These are phyloP conservation scores for Pseudomugil tenellus DNA, from an alignment of 2,797 vertebrate genomes.

Conservation along the genomic window DNA sequence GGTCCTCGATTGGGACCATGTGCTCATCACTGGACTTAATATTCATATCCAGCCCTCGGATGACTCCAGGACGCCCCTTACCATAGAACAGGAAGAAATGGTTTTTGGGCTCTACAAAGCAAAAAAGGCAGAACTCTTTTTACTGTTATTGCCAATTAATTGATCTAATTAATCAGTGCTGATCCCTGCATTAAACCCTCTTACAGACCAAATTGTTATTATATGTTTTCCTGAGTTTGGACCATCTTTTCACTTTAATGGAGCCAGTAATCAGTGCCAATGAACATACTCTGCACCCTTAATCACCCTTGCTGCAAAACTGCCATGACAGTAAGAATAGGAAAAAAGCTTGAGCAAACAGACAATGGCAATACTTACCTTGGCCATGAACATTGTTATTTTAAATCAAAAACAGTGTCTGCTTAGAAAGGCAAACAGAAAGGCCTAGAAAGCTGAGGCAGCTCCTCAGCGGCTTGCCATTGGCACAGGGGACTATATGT, in stretches of 20 bases:
- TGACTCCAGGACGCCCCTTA: slow-evolving; percentile 95
- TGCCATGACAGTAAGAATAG: slow-evolving; percentile 44
- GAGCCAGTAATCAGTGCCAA: slow-evolving; percentile 80
- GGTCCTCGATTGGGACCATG: slow-evolving; percentile 94
- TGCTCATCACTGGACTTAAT: slow-evolving; percentile 94
- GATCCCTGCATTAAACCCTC: slow-evolving; percentile 72
- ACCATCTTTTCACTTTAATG: slow-evolving; percentile 77
- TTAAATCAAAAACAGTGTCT: slow-evolving; percentile 59
- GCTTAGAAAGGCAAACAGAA: slow-evolving; percentile 64
- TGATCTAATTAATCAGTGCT: slow-evolving; percentile 75
- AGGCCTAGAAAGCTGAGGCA: slow-evolving; percentile 72
- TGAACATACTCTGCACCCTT: slow-evolving; percentile 67
- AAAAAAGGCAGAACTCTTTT: slow-evolving; percentile 50
- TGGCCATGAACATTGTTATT: slow-evolving; percentile 43
- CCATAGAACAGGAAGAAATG: slow-evolving; percentile 98
- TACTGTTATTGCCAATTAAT: slow-evolving; percentile 75
- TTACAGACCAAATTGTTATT: slow-evolving; percentile 73
- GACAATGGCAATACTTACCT: slow-evolving; percentile 63
- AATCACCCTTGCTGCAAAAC: slow-evolving; percentile 64
- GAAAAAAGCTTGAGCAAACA: slow-evolving; percentile 64
- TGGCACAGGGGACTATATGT: slow-evolving; percentile 62
- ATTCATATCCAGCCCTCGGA: slow-evolving; percentile 94
- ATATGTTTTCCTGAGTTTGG: slow-evolving; percentile 60
- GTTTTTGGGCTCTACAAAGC: slow-evolving; percentile 91
- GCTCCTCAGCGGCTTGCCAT: slow-evolving; percentile 62